Evolutionary conservation across 2,797 vertebrate genomes (phyloP), one percentile per base, ranked within the genome.

Genomic region (Schizopygopsis malacanthus): DNA sequence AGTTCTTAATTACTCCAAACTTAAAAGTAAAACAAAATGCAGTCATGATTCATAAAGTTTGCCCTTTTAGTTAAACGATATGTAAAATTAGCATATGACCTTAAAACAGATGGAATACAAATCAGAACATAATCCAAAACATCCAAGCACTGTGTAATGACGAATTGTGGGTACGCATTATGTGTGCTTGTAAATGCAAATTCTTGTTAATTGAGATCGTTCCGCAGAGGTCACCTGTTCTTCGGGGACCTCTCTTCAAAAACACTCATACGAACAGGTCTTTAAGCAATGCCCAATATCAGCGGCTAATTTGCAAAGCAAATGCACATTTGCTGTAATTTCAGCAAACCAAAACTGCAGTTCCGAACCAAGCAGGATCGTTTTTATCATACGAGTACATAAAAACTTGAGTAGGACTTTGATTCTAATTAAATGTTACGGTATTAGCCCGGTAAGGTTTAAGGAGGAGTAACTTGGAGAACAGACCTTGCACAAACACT

Each of bases 211-310:
- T 85, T 11, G 77, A 79, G 84, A 50, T 80, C 1, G 41, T 80
- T 85, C 84, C 16, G 22, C 52, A 80, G 77, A 80, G 77, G 77
- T 85, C 84, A 85, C 67, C 75, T 47, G 67, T 43, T 85, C 77
- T 72, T 37, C 77, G 4, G 69, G 54, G 84, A 85, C 76, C 67
- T 65, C 67, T 80, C 41, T 79, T 45, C 75, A 85, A 63, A 80
- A 80, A 20, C 67, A 85, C 47, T 63, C 16, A 45, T 59, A 45
- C 16, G 28, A 79, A 54, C 75, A 85, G 75, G 63, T 61, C 77
- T 79, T 71, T 39, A 79, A 85, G 77, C 76, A 70, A 70, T 75
- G 47, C 63, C 28, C 75, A 79, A 56, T 78, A 63, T 70, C 75
- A 37, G 69, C 33, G 28, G 65, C 50, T 33, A 37, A 79, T 85